Base-by-base conservation (phyloP, 2,113 vertebrate genomes). In the Elachura formosa region DNA sequence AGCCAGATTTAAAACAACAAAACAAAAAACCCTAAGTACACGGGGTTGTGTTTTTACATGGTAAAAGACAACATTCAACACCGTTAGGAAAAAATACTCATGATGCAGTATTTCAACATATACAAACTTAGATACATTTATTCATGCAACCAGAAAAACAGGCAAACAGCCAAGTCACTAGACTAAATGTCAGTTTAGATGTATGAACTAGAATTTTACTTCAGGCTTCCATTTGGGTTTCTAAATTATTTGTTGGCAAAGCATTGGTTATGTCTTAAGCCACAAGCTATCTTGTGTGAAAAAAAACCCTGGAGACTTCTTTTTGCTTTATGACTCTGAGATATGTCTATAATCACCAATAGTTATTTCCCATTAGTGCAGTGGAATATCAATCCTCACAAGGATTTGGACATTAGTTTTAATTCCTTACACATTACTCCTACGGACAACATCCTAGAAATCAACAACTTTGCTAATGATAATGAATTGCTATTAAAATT, bases 331-430 rank as follows among this genome's bases (percentile, higher is more conserved):
- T 77, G 67, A 85, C 81, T 96, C 90, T 12, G n/a, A 87, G 76
- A 97, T 63, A 87, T n/a, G 86, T 9, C 71, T 94, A 82, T 78
- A 93, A 96, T 85, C 81, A 96, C 89, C 52, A 97, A 76, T 56
- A 92, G 86, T 77, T 89, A 80, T 73, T 96, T 97, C 83, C 87
- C 49, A 3, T 79, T 93, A 97, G 84, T 77, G 93, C 72, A 92
- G 33, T 86, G 83, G 87, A 96, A 94, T 72, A 95, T 82, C 25
- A 72, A 58, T 91, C 96, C 92, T 93, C 77, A 96, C 7, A 78
- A 91, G 71, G 87, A 94, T 88, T 75, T 87, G 68, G 89, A 92
- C 40, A 78, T 86, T 0, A 6, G 49, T 90, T 92, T 90, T 92
- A 92, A 96, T 90, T 93, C 33, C 68, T 94, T 64, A 78, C 61